Conservation (phyloP, 2,797 vertebrate species). For the Lacerta bilineata region DNA sequence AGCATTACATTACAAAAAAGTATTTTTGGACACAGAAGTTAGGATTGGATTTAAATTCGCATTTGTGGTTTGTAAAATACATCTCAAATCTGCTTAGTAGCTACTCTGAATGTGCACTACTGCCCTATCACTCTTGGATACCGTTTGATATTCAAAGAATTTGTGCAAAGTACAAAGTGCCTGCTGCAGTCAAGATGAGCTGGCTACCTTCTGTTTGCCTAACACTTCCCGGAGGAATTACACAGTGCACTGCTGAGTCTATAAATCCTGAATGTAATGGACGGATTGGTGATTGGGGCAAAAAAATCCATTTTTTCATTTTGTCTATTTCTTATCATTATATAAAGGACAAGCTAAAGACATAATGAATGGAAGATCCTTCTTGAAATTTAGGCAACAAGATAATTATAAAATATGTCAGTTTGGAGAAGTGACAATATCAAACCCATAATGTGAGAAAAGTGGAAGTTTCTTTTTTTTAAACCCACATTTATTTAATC, state of each 20-base stretch:
- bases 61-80: conserved; percentile 14
- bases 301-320: conserved; percentile 24
- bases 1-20: conserved; percentile 7
- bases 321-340: conserved; percentile 23
- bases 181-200: conserved; percentile 41
- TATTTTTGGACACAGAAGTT: conserved; percentile 13
- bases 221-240: conserved; percentile 38
- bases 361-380: not conserved
- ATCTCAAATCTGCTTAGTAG: not conserved
- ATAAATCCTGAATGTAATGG: conserved; percentile 41
- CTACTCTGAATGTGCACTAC: not conserved
- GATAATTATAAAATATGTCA: not conserved
- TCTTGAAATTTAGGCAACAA: conserved; percentile 3
- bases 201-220: conserved; percentile 38
- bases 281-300: conserved; percentile 29
- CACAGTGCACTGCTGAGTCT: conserved; percentile 49
- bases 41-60: not conserved
- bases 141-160: conserved; percentile 49
- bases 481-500: not conserved
- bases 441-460: not conserved
- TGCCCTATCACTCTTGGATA: conserved; percentile 45
- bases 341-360: not conserved
- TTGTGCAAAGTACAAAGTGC: conserved; percentile 36
- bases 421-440: not conserved
- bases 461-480: not conserved